phyloP scores from a whole-genome alignment of 2,797 vertebrate species.

The Kryptolebias ocellatus region DNA sequence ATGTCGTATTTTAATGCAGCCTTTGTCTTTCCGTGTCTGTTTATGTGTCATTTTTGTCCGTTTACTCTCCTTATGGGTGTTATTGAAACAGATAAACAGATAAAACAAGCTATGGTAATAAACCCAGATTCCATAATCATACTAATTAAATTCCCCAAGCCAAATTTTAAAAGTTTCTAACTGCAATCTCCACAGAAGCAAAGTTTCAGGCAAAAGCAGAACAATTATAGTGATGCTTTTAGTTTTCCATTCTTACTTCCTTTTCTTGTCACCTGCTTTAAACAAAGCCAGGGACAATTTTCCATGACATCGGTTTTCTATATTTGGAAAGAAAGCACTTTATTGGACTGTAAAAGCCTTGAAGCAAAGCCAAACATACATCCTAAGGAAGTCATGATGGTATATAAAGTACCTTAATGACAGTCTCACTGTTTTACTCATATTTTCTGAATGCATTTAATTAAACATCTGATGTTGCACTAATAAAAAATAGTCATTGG shows the following conservation, averaged over 20 bases:
- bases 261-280: slow-evolving; percentile 30
- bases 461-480: background rate
- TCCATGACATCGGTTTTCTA: slow-evolving; percentile 57
- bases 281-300: slow-evolving; percentile 36
- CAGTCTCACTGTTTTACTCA: no score
- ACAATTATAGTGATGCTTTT: no score
- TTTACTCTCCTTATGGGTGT: no score
- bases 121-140: slow-evolving; percentile 18
- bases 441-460: background rate
- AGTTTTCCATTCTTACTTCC: slow-evolving; percentile 40
- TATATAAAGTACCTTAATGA: no score
- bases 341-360: slow-evolving; percentile 30
- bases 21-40: no score
- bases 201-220: no score
- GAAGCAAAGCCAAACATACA: slow-evolving; percentile 3
- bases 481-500: background rate
- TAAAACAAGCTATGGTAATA: no score
- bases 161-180: background rate
- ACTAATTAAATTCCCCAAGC: slow-evolving; percentile 13
- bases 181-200: slow-evolving; percentile 3
- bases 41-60: no score
- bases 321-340: slow-evolving; percentile 53
- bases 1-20: background rate
- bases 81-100: no score
- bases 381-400: no score